Evolutionary conservation across 1,140 invertebrate species (phyloP), one percentile per base, ranked within the genome.

Genomic region (Andrena cerasifolii): DNA sequence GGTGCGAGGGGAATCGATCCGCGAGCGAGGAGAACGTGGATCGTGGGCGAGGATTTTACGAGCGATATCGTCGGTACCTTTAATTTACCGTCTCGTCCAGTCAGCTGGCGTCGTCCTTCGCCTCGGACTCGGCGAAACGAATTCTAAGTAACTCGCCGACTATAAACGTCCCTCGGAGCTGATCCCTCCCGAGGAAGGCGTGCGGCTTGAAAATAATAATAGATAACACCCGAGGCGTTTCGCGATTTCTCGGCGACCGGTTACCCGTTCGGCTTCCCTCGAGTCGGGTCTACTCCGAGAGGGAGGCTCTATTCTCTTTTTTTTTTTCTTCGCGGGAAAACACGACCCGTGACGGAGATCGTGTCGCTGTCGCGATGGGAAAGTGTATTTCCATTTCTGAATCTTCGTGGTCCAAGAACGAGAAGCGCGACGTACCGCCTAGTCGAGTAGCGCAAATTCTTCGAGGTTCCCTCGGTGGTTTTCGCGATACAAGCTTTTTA

Each of bases 101-200:
- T 79, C 54, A 54, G 31, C 40, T 71, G 51, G 36, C 49, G 36
- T 26, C 26, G 28, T 54, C 53, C 31, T 40, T 51, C 36, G 49
- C 45, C 36, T n/a, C 4, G 14, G 28, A 47, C 28, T 47, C 40
- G 45, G 12, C 16, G 26, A 74, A 77, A 67, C 67, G 28, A 70
- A 72, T 78, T 78, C 45, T 28, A 78, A 81, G 62, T 61, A 78
- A 78, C 28, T n/a, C 28, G 31, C 28, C 14, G 53, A 14, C 45
- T 40, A 36, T 65, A 61, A 68, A 68, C 26, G 36, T 43, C 28
- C 21, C 28, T n/a, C 45, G 54, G 63, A 40, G 33, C 33, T 14
- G 33, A 40, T 61, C 33, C 58, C 33, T 2, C 28, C n/a, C 7
- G 49, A 24, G 28, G 6, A n/a, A 28, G 21, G 6, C 21, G 33